Conservation (phyloP, 2,113 vertebrate species). For the Bucco capensis region DNA sequence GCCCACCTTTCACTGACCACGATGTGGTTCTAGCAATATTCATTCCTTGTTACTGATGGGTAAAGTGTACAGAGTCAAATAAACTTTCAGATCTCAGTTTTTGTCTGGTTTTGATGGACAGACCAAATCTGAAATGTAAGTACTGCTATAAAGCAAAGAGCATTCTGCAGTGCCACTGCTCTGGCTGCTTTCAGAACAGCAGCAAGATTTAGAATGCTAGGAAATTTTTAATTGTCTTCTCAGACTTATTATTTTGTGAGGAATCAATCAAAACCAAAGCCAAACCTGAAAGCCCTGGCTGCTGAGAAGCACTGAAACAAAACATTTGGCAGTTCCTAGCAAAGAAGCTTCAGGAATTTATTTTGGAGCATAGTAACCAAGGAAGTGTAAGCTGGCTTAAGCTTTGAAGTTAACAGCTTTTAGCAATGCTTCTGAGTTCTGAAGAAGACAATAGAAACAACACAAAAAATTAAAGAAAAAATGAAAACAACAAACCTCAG, state of each 20-base stretch:
- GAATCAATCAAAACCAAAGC: slow-evolving; percentile 12
- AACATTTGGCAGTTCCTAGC: slow-evolving; percentile 18
- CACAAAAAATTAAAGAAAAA: background rate
- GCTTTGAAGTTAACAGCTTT: slow-evolving; percentile 52
- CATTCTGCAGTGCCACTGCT: background rate
- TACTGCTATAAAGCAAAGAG: background rate
- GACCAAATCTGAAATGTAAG: background rate
- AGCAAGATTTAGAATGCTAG: background rate
- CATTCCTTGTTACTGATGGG: background rate
- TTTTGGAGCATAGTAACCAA: slow-evolving; percentile 34
- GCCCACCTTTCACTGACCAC: background rate
- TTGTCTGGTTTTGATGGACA: background rate
- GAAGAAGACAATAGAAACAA: slow-evolving; percentile 27
- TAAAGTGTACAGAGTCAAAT: background rate
- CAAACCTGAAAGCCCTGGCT: background rate
- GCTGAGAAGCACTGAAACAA: background rate
- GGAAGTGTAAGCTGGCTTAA: background rate
- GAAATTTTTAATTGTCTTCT: slow-evolving; percentile 38
- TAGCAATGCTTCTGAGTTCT: slow-evolving; percentile 8
- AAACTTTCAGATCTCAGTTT: background rate
- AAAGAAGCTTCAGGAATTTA: slow-evolving; percentile 6
- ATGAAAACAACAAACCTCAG: background rate
- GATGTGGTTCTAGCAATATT: background rate
- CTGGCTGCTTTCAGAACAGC: background rate
- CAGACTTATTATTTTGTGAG: background rate